Conservation (phyloP, 2,113 vertebrate species). For the Dissostichus mawsoni region DNA sequence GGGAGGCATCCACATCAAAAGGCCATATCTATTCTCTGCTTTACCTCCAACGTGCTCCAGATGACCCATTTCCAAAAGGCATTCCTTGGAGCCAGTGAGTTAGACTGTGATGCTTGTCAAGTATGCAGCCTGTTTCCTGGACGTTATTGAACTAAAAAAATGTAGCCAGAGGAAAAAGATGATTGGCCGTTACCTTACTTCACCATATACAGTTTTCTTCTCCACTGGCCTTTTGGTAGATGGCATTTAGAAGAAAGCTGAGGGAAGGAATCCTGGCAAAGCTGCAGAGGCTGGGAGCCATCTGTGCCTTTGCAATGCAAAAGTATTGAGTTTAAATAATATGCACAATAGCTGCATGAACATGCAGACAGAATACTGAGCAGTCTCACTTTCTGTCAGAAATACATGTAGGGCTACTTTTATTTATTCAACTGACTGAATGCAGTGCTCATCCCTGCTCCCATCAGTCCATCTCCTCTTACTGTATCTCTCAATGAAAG, state of each 20-base stretch:
- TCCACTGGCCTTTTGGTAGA: not conserved
- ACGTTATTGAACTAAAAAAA: conserved; percentile 46
- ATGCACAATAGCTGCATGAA: conserved; percentile 16
- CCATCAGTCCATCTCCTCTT: conserved; percentile 49
- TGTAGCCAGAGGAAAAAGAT: conserved; percentile 47
- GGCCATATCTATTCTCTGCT: conserved; percentile 6
- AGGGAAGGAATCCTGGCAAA: not conserved
- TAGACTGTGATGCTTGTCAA: conserved; percentile 69
- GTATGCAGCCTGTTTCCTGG: conserved; percentile 76
- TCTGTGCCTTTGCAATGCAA: conserved; percentile 23
- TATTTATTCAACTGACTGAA: conserved; percentile 34
- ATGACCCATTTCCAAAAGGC: conserved; percentile 69
- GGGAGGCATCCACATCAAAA: not conserved
- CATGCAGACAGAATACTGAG: not conserved
- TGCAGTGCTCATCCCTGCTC: conserved; percentile 29
- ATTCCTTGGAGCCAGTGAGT: conserved; percentile 70
- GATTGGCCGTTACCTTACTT: conserved; percentile 21
- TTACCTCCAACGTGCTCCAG: conserved; percentile 38
- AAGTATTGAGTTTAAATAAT: conserved; percentile 21
- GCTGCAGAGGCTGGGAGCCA: conserved; percentile 22
- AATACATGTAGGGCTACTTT: not conserved
- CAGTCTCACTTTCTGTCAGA: conserved; percentile 13
- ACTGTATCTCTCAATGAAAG: conserved; percentile 68
- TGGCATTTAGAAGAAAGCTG: not conserved
- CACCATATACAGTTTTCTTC: conserved; percentile 11